Evolutionary conservation across 1,140 invertebrate genomes (phyloP).

Genomic region (Procambarus virginalis): DNA sequence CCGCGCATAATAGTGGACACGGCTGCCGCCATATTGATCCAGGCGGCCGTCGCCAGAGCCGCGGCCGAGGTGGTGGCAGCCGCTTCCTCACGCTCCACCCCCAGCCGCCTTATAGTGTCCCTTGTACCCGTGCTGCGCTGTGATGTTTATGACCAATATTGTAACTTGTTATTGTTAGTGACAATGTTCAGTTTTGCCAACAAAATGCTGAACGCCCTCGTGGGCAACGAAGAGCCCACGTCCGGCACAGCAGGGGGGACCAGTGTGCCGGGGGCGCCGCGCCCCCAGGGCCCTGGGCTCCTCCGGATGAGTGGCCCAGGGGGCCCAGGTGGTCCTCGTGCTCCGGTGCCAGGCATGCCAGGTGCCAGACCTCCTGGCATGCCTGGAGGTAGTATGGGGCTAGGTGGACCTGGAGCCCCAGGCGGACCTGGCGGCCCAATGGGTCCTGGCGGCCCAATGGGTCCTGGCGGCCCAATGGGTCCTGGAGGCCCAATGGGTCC

Average conservation of each 20-base stretch:
- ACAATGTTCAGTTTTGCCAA: slow-evolving; percentile 61
- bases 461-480: slow-evolving; percentile 5
- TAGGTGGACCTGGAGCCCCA: slow-evolving; percentile 23
- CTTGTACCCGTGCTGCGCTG: slow-evolving; percentile 31
- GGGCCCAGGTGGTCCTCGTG: slow-evolving; percentile 44
- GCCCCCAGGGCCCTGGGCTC: slow-evolving; percentile 49
- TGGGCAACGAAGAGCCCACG: slow-evolving; percentile 61
- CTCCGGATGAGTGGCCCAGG: slow-evolving; percentile 46
- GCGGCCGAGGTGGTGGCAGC: slow-evolving; percentile 51
- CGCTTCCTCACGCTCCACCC: slow-evolving; percentile 28
- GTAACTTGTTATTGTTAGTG: background rate
- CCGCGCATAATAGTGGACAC: slow-evolving; percentile 60
- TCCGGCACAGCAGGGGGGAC: slow-evolving; percentile 46
- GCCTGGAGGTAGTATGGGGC: slow-evolving; percentile 39
- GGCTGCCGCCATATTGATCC: slow-evolving; percentile 64
- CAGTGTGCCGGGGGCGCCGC: slow-evolving; percentile 54
- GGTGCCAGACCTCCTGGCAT: slow-evolving; percentile 50
- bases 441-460: slow-evolving; percentile 7
- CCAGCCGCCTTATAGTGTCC: slow-evolving; percentile 27
- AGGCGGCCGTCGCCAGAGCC: slow-evolving; percentile 49
- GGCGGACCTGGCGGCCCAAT: slow-evolving; percentile 17
- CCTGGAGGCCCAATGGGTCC: slow-evolving; percentile 13
- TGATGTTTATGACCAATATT: slow-evolving; percentile 41
- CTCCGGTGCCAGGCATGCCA: slow-evolving; percentile 46
- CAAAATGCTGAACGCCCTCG: slow-evolving; percentile 64